These are phyloP conservation scores for Trissonchulus latispiculum DNA, from an alignment of 2,888 invertebrate genomes.

Conservation along the genomic window DNA sequence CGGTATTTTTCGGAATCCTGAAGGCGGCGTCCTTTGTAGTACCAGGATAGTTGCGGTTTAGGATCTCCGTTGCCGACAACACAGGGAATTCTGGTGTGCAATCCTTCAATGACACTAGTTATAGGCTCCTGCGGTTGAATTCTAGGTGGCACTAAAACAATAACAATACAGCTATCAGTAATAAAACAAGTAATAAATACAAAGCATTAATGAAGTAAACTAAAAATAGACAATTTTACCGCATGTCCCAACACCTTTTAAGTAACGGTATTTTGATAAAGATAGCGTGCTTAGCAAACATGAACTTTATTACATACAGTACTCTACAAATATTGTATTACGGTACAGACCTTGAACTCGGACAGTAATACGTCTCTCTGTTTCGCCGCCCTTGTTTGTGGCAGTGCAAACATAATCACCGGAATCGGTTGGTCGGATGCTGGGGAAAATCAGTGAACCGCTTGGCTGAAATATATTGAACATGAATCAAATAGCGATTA, in stretches of 20 bases:
- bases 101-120: constrained; percentile 26
- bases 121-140: constrained; percentile 20
- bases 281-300: no score
- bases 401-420: constrained; percentile 48
- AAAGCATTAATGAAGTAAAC: no score
- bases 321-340: no score
- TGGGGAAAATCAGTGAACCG: constrained; percentile 18
- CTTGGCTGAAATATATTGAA: constrained; percentile 20
- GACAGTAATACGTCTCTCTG: constrained; percentile 30
- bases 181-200: no score
- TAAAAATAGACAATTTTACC: no score
- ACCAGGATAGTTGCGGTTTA: constrained; percentile 15
- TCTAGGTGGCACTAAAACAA: constrained; percentile 27
- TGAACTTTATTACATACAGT: no score
- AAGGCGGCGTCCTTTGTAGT: neutral
- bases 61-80: constrained; percentile 6
- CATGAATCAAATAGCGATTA: no score
- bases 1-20: neutral
- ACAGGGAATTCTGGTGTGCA: constrained; percentile 26
- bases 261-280: no score
- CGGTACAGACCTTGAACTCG: constrained; percentile 21
- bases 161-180: no score
- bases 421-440: constrained; percentile 28
- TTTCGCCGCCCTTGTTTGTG: constrained; percentile 45
- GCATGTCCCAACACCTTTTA: no score